Conservation (phyloP, 2,797 vertebrate genomes). For the Diplodus puntazzo region DNA sequence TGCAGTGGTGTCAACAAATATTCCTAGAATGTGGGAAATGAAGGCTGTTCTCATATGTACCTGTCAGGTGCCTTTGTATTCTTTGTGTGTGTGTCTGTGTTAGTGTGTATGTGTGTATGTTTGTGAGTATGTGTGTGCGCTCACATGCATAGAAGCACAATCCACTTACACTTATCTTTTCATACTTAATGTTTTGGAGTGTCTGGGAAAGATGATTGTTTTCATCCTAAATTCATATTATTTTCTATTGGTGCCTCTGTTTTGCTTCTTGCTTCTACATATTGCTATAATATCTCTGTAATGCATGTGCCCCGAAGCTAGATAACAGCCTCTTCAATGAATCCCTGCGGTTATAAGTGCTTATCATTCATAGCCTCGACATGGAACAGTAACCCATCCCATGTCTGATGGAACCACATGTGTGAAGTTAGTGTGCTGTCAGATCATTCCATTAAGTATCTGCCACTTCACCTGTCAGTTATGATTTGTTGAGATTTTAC, state of each 20-base stretch:
- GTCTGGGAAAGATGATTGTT: constrained; percentile 31
- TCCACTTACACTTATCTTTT: constrained; percentile 7
- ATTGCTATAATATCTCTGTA: constrained; percentile 37
- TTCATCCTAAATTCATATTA: constrained; percentile 31
- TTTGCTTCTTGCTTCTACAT: constrained; percentile 26
- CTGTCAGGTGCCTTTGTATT: constrained; percentile 3
- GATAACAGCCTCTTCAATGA: constrained; percentile 39
- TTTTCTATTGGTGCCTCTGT: constrained; percentile 21
- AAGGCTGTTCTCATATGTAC: not conserved
- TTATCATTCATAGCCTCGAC: constrained; percentile 40
- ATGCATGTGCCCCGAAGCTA: constrained; percentile 15
- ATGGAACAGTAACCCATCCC: constrained; percentile 34
- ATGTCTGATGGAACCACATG: constrained; percentile 25
- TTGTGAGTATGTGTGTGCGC: not conserved
- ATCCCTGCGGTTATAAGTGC: constrained; percentile 13
- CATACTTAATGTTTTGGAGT: constrained; percentile 26
- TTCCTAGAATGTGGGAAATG: constrained; percentile 1
- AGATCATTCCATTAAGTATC: constrained; percentile 46
- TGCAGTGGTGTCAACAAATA: constrained; percentile 7
- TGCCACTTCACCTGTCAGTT: constrained; percentile 46
- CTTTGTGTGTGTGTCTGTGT: not conserved
- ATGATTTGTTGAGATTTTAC: constrained; percentile 29
- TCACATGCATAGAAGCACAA: constrained; percentile 5
- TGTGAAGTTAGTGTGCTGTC: constrained; percentile 29
- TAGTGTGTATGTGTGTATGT: not conserved